These are phyloP conservation scores for Loris lydekkerianus DNA, from an alignment of 2,797 vertebrate species.

Conservation along the genomic window DNA sequence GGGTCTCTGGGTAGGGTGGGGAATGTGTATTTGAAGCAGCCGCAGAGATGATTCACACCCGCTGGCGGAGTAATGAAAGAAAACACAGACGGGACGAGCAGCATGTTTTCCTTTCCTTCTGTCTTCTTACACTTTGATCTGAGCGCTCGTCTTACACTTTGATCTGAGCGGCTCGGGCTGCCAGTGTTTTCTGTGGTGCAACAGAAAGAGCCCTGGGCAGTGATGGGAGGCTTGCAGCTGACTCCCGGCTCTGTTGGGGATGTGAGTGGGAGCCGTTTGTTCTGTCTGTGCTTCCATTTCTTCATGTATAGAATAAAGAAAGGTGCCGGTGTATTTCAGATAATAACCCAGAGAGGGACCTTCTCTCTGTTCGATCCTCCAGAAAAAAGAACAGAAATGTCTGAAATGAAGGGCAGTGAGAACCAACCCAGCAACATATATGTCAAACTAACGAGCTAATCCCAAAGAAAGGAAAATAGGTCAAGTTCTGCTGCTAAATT, in stretches of 20 bases:
- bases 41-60: not conserved
- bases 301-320: not conserved
- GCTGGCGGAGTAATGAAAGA: fast-evolving
- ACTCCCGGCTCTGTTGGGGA: not conserved
- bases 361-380: not conserved
- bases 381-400: constrained; percentile 2
- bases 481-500: not conserved
- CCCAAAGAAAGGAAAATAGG: not conserved
- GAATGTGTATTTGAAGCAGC: not conserved
- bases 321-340: not conserved
- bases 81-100: not conserved
- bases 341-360: not conserved
- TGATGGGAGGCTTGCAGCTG: not conserved
- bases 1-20: not conserved
- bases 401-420: not conserved
- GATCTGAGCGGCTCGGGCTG: not conserved
- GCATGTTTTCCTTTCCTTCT: not conserved
- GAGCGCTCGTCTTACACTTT: not conserved
- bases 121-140: not conserved
- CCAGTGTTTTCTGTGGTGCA: not conserved
- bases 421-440: not conserved
- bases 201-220: not conserved
- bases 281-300: not conserved
- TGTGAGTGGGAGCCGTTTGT: not conserved
- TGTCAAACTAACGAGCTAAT: not conserved